Percentiles rank a stretch among this genome's conserved stretches.
Evolutionary conservation across 2,888 invertebrate genomes (phyloP).

Genomic region (Alloscopus bannaensis): DNA sequence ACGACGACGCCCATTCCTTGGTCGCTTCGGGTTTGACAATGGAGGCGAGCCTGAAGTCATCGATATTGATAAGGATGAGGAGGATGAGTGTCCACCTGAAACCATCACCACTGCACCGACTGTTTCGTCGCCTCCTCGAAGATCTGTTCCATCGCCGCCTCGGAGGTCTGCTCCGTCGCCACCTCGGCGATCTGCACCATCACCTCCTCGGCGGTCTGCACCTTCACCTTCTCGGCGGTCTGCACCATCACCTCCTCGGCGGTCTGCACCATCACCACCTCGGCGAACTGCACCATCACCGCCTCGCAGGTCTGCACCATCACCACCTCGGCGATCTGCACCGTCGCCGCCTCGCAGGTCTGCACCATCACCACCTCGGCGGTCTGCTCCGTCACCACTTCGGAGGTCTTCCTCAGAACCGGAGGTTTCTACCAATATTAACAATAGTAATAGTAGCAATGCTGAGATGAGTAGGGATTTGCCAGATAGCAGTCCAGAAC

Average conservation of each 20-base stretch:
- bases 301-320: background rate
- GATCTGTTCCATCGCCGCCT: background rate
- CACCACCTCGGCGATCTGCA: conserved; percentile 26
- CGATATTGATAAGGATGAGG: conserved; percentile 50
- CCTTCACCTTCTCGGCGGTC: conserved; percentile 19
- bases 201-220: conserved; percentile 8
- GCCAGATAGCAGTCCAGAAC: conserved; percentile 33
- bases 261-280: conserved; percentile 17
- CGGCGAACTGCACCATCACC: too few species aligned
- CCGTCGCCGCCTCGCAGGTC: conserved; percentile 20
- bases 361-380: too few species aligned
- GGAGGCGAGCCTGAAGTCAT: conserved; percentile 51
- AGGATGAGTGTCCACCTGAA: background rate
- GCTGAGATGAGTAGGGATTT: background rate
- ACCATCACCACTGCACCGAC: background rate
- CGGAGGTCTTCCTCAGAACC: conserved; percentile 3
- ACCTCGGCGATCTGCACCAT: background rate
- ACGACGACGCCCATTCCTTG: conserved; percentile 32
- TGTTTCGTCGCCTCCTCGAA: background rate
- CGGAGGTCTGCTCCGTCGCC: background rate
- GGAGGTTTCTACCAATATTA: conserved; percentile 19
- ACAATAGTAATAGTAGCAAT: too few species aligned
- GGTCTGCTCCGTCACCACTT: conserved; percentile 18
- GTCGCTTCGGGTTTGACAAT: conserved; percentile 38
- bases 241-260: conserved; percentile 21